phyloP scores from a whole-genome alignment of 1,140 invertebrate genomes.

The Anastrepha ludens region DNA sequence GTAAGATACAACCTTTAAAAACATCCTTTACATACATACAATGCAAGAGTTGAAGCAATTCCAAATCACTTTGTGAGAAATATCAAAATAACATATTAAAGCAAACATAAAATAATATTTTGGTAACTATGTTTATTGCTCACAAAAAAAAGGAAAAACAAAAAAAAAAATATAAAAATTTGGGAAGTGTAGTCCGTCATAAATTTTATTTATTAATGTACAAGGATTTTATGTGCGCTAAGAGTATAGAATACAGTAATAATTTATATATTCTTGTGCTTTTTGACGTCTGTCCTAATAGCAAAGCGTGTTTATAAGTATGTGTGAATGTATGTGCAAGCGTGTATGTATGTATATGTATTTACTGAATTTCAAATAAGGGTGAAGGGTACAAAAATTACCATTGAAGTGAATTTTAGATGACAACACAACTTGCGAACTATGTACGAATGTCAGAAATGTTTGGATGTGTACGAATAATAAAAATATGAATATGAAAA shows the following conservation, averaged over 20 bases:
- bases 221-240: constrained; percentile 42
- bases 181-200: constrained; percentile 32
- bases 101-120: constrained; percentile 37
- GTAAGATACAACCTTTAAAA: no score
- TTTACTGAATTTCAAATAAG: no score
- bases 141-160: neutral
- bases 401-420: constrained; percentile 1
- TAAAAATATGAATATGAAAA: neutral
- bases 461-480: no score
- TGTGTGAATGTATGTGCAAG: no score
- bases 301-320: no score
- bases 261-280: neutral
- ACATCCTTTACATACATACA: neutral
- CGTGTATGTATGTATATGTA: no score
- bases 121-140: neutral
- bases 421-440: neutral
- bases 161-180: neutral
- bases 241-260: constrained; percentile 39
- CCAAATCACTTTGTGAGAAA: neutral
- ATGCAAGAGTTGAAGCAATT: neutral
- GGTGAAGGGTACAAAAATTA: neutral
- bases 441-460: no score
- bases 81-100: constrained; percentile 28
- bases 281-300: constrained; percentile 6
- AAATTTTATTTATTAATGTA: constrained; percentile 49